Conservation (phyloP, 2,888 invertebrate genomes). For the Stratiomys singularior region DNA sequence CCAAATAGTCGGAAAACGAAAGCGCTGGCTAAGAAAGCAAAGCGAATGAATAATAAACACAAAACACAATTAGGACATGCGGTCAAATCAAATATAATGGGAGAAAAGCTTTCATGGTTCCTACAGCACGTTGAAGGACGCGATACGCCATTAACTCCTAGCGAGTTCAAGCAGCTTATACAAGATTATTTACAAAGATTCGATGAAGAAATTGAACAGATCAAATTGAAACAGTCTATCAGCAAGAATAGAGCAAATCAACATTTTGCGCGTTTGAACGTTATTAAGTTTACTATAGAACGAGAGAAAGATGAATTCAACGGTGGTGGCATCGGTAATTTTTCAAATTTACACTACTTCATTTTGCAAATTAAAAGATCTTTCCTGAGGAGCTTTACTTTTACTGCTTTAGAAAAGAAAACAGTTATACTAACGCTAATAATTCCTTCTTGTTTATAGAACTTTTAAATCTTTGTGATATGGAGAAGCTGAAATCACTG, state of each 20-base stretch:
- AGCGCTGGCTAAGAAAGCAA: constrained; percentile 76
- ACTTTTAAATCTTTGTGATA: constrained; percentile 61
- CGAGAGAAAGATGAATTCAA: constrained; percentile 79
- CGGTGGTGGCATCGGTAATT: constrained; percentile 77
- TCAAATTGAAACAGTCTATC: constrained; percentile 80
- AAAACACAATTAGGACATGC: constrained; percentile 68
- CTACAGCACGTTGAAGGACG: constrained; percentile 71
- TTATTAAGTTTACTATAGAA: constrained; percentile 80
- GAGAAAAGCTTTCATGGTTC: constrained; percentile 85
- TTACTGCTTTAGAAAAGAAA: not conserved
- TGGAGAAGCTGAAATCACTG: constrained; percentile 59
- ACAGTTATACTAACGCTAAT: not conserved
- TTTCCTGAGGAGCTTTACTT: not conserved
- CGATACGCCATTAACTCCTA: constrained; percentile 69
- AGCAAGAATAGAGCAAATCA: constrained; percentile 75
- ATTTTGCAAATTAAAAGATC: not conserved
- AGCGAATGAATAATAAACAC: constrained; percentile 67
- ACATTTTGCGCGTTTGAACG: constrained; percentile 82
- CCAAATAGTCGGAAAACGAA: constrained; percentile 87
- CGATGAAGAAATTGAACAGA: constrained; percentile 82
- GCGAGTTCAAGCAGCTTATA: constrained; percentile 69
- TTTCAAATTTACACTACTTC: not conserved
- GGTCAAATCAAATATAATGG: constrained; percentile 77
- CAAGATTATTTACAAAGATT: constrained; percentile 71
- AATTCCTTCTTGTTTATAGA: constrained; percentile 56